These are phyloP conservation scores for Gallinago jamesoni DNA, from an alignment of 2,113 vertebrate species.

Conservation along the genomic window DNA sequence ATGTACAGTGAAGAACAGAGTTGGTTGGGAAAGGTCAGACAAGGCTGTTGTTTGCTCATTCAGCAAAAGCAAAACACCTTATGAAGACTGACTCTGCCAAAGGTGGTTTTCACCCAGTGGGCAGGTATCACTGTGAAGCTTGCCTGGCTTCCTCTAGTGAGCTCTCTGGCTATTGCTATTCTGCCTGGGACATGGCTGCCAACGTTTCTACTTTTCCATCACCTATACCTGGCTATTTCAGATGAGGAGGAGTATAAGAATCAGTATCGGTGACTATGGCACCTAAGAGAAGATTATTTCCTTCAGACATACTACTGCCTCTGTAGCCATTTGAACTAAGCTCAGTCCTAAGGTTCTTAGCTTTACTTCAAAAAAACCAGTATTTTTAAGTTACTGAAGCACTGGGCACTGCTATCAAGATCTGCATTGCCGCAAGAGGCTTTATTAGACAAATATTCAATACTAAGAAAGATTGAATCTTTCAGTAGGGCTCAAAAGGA, in stretches of 20 bases:
- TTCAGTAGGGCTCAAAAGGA: background rate
- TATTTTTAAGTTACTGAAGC: background rate
- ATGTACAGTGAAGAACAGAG: background rate
- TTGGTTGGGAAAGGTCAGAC: background rate
- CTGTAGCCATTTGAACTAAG: background rate
- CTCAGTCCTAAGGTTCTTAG: background rate
- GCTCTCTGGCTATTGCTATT: background rate
- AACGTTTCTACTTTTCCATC: background rate
- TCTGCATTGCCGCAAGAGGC: background rate
- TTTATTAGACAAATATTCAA: background rate
- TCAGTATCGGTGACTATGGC: background rate
- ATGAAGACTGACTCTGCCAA: background rate
- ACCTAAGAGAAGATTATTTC: background rate
- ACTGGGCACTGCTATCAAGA: background rate
- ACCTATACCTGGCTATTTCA: background rate
- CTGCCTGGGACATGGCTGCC: background rate
- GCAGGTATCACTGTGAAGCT: background rate
- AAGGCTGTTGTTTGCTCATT: background rate
- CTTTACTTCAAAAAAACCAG: background rate
- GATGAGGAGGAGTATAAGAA: background rate
- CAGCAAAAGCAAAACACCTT: background rate
- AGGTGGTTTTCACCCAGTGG: background rate
- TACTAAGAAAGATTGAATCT: background rate
- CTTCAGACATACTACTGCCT: background rate
- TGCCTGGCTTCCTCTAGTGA: background rate